Percentiles rank a stretch among this genome's conserved stretches.
Evolutionary conservation across 2,113 vertebrate species (phyloP).

Genomic region (Enhydra lutris): DNA sequence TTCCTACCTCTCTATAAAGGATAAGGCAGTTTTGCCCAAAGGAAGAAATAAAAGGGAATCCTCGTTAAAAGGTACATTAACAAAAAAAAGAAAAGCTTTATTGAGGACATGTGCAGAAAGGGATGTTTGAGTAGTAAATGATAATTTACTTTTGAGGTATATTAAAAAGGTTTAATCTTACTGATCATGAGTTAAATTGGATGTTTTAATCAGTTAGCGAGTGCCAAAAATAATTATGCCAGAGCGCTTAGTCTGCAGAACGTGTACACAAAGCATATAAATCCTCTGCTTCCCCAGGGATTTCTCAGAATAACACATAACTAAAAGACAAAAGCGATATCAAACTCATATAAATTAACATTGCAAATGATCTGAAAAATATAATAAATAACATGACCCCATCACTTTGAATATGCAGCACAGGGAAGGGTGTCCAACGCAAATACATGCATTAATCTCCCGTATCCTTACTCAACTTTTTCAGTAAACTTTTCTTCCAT

Average conservation of each 20-base stretch:
- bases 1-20: slow-evolving; percentile 81
- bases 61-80: slow-evolving; percentile 86
- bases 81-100: slow-evolving; percentile 80
- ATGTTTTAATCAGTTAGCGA: slow-evolving; percentile 90
- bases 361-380: slow-evolving; percentile 96
- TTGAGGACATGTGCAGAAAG: slow-evolving; percentile 79
- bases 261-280: slow-evolving; percentile 95
- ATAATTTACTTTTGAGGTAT: slow-evolving; percentile 90
- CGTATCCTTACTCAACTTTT: slow-evolving; percentile 88
- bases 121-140: slow-evolving; percentile 84
- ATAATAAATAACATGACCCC: slow-evolving; percentile 94
- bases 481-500: slow-evolving; percentile 92
- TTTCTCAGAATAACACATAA: slow-evolving; percentile 93
- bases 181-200: slow-evolving; percentile 92
- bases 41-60: slow-evolving; percentile 84
- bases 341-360: slow-evolving; percentile 98
- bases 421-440: slow-evolving; percentile 88
- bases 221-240: slow-evolving; percentile 96
- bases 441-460: slow-evolving; percentile 93
- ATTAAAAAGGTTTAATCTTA: slow-evolving; percentile 94
- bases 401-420: slow-evolving; percentile 87
- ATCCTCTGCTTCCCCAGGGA: slow-evolving; percentile 91
- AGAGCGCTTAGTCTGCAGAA: slow-evolving; percentile 95
- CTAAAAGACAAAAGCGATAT: slow-evolving; percentile 93
- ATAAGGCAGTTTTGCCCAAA: slow-evolving; percentile 84